These are phyloP conservation scores for Elgonia sp. DNA, from an alignment of 2,888 invertebrate species.

Conservation along the genomic window DNA sequence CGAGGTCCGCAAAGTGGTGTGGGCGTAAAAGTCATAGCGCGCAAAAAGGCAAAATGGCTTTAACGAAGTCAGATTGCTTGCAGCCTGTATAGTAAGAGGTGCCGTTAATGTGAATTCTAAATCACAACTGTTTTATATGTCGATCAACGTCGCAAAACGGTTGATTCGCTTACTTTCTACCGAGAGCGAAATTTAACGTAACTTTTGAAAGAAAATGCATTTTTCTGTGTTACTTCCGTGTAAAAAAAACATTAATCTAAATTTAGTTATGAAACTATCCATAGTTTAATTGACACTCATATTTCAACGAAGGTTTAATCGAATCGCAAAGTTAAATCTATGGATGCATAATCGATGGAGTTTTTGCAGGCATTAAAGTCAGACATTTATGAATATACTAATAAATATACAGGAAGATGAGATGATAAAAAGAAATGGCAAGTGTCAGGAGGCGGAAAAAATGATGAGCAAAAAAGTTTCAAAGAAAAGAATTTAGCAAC, in stretches of 20 bases:
- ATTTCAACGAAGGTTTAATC: conserved; percentile 15
- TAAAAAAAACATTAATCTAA: background rate
- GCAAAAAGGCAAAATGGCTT: conserved; percentile 52
- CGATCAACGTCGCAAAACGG: conserved; percentile 75
- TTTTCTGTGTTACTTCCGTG: background rate
- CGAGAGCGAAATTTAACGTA: conserved; percentile 46
- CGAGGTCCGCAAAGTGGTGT: conserved; percentile 81
- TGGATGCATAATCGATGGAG: conserved; percentile 38
- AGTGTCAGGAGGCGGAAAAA: conserved; percentile 55
- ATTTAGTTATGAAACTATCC: conserved; percentile 20
- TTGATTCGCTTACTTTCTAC: conserved; percentile 76
- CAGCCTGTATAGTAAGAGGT: conserved; percentile 66
- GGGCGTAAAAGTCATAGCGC: conserved; percentile 83
- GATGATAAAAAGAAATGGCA: conserved; percentile 61
- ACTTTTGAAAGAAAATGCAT: conserved; percentile 27
- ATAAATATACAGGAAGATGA: conserved; percentile 40
- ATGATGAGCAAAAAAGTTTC: conserved; percentile 46
- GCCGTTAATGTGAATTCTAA: conserved; percentile 79
- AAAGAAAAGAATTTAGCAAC: conserved; percentile 70
- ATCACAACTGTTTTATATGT: conserved; percentile 80
- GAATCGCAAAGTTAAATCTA: background rate
- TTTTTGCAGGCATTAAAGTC: conserved; percentile 33
- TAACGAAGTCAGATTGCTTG: conserved; percentile 43
- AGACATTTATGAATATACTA: conserved; percentile 48
- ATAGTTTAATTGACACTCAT: conserved; percentile 19